Conservation (phyloP, 2,888 invertebrate genomes). For the Eristalinus aeneus region DNA sequence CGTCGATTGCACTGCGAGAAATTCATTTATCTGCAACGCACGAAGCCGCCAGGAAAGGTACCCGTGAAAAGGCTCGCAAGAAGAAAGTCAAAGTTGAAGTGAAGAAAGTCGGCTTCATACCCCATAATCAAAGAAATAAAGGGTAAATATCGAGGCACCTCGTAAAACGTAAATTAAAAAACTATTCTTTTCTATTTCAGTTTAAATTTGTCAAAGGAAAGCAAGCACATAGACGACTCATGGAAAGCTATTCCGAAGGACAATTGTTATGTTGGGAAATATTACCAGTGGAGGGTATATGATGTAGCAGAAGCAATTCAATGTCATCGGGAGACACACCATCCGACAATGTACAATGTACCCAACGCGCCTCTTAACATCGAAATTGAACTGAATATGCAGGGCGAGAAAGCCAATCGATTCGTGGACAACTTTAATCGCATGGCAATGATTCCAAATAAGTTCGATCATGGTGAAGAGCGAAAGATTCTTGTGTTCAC, state of each 20-base stretch:
- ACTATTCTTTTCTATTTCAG: conserved; percentile 74
- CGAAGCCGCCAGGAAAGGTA: conserved; percentile 92
- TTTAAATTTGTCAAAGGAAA: conserved; percentile 79
- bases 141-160: conserved; percentile 78
- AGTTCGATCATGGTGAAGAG: conserved; percentile 86
- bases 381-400: conserved; percentile 90
- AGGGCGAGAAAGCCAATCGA: conserved; percentile 82
- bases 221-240: conserved; percentile 84
- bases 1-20: conserved; percentile 76
- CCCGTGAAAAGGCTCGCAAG: conserved; percentile 88
- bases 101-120: conserved; percentile 88
- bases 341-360: conserved; percentile 90
- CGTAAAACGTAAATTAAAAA: neutral
- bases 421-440: conserved; percentile 86
- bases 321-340: conserved; percentile 90
- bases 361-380: conserved; percentile 87
- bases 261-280: conserved; percentile 84
- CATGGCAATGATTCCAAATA: conserved; percentile 85
- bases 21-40: conserved; percentile 83
- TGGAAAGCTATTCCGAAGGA: conserved; percentile 83
- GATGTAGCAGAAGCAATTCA: conserved; percentile 88
- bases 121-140: conserved; percentile 85
- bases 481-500: conserved; percentile 88
- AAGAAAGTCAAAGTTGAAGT: conserved; percentile 89
- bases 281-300: conserved; percentile 84